Percentiles rank a stretch among this genome's conserved stretches.
phyloP scores from a whole-genome alignment of 2,797 vertebrate species.

The Lagothrix lagotricha region DNA sequence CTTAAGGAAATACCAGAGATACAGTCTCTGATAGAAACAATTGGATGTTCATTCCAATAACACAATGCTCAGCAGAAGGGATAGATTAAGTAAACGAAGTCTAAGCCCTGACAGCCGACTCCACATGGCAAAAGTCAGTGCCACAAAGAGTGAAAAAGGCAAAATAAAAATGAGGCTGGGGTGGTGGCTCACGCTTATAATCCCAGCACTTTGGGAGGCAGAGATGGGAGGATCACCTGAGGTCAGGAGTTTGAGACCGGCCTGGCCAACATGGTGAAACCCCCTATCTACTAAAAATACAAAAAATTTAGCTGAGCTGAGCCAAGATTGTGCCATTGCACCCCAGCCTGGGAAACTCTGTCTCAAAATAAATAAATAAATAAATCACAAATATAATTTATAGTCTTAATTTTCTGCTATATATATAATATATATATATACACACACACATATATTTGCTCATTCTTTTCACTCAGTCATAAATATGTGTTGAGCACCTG shows the following conservation, averaged over 20 bases:
- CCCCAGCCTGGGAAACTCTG: neutral
- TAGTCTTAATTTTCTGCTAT: neutral
- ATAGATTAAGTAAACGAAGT: neutral
- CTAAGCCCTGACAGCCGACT: neutral
- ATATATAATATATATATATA: no score
- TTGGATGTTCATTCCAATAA: accelerated
- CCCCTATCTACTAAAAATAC: neutral
- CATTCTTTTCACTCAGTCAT: neutral
- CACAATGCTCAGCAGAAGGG: accelerated
- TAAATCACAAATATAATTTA: neutral
- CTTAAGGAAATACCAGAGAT: neutral
- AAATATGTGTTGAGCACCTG: no score
- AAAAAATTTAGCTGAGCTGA: neutral
- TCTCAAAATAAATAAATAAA: neutral
- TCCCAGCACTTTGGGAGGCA: neutral
- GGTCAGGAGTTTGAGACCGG: neutral
- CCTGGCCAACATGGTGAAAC: neutral
- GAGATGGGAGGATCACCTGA: neutral
- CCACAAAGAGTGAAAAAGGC: neutral
- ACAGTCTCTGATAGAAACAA: accelerated
- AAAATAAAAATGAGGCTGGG: neutral
- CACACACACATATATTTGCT: neutral
- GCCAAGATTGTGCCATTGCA: neutral
- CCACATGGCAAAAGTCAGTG: accelerated
- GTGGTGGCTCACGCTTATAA: neutral